phyloP scores from a whole-genome alignment of 30 jellyfish, hydroid and myxozoan species.

The Cassiopea xamachana region DNA sequence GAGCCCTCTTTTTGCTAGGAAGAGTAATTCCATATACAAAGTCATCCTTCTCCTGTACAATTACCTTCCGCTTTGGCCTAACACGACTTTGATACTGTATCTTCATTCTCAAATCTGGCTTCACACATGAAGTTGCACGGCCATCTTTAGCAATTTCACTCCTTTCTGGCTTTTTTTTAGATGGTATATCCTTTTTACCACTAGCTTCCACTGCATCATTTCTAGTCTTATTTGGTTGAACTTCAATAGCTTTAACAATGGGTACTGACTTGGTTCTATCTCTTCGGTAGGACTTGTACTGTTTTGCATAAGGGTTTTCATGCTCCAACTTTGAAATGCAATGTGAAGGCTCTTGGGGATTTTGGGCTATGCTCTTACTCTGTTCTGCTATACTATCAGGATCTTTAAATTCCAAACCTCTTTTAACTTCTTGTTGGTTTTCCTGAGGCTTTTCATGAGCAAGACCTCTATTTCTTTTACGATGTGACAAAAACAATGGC shows the following conservation, averaged over 20 bases:
- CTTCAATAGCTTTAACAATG: background rate
- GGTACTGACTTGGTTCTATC: conserved; percentile 49
- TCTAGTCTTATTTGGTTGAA: background rate
- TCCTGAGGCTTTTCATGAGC: background rate
- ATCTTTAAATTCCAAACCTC: background rate
- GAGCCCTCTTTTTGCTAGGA: conserved; percentile 49
- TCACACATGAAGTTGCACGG: background rate
- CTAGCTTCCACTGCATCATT: background rate
- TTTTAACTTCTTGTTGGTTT: background rate
- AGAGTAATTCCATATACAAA: conserved; percentile 58
- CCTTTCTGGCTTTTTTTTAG: background rate
- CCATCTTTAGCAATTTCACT: background rate
- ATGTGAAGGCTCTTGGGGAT: background rate
- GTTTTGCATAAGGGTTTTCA: conserved; percentile 80
- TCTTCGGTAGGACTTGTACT: conserved; percentile 67
- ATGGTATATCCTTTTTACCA: background rate
- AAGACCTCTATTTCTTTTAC: conserved; percentile 59
- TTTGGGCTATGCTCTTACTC: background rate
- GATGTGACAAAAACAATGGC: conserved; percentile 64
- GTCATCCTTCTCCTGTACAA: conserved; percentile 51
- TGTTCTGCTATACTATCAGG: background rate
- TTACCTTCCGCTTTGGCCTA: conserved; percentile 64
- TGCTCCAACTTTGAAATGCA: conserved; percentile 25
- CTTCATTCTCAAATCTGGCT: conserved; percentile 48
- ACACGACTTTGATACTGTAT: conserved; percentile 40